phyloP scores from a whole-genome alignment of 2,888 invertebrate species.

The Phania funesta region DNA sequence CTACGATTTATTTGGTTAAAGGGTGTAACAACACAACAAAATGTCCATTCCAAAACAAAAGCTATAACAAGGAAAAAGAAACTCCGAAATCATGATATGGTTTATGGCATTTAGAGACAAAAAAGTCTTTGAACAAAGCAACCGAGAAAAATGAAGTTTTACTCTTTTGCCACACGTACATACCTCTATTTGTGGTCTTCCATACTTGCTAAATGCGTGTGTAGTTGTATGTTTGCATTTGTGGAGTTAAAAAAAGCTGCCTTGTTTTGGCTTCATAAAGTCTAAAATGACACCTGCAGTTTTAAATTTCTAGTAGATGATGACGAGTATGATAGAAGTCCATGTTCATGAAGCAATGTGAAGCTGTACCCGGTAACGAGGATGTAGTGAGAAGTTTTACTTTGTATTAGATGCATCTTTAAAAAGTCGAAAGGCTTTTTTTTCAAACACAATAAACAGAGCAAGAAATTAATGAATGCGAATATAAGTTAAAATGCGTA shows the following conservation, averaged over 20 bases:
- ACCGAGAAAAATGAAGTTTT: slow-evolving; percentile 19
- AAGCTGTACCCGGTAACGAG: neutral
- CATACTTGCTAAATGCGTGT: neutral
- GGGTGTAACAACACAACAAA: slow-evolving; percentile 16
- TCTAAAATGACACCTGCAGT: slow-evolving; percentile 63
- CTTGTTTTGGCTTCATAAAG: slow-evolving; percentile 48
- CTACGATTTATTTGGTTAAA: slow-evolving; percentile 30
- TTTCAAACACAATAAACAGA: too few species aligned
- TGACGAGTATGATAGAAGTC: slow-evolving; percentile 5
- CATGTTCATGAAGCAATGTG: neutral
- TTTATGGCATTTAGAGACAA: slow-evolving; percentile 26
- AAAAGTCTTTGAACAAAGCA: neutral
- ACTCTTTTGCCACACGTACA: slow-evolving; percentile 6
- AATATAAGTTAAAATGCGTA: too few species aligned
- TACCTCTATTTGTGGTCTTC: slow-evolving; percentile 22
- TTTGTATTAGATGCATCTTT: too few species aligned
- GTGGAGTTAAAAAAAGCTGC: neutral
- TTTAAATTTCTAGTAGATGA: slow-evolving; percentile 46
- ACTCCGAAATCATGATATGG: slow-evolving; percentile 52
- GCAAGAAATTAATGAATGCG: too few species aligned
- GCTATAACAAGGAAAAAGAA: slow-evolving; percentile 3
- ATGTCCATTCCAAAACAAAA: neutral
- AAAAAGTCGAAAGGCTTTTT: too few species aligned
- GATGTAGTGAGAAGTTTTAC: neutral
- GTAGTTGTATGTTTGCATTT: neutral